Evolutionary conservation across 2,113 vertebrate genomes (phyloP).

Genomic region (Strix uralensis): DNA sequence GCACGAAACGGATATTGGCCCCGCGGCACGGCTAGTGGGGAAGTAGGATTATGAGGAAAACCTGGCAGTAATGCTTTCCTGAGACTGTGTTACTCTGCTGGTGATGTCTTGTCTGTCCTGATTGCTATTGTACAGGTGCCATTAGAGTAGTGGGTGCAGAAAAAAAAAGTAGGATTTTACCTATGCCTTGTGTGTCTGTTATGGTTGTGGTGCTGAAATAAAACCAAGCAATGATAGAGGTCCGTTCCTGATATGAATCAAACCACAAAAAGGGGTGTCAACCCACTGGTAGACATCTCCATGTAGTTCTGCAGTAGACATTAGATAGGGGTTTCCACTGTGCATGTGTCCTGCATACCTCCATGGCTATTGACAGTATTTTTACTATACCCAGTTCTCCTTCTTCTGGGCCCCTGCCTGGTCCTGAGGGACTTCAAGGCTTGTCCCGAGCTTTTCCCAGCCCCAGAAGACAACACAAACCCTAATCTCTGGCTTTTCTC

Average conservation of each 20-base stretch:
- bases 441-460: background rate
- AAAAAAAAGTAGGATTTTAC: background rate
- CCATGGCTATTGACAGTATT: background rate
- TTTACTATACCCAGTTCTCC: background rate
- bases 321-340: background rate
- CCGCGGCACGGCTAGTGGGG: rapidly evolving
- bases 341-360: background rate
- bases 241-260: background rate
- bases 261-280: background rate
- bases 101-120: slow-evolving; percentile 7
- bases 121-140: slow-evolving; percentile 4
- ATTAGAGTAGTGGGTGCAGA: background rate
- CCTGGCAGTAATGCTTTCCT: background rate
- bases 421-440: background rate
- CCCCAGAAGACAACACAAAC: background rate
- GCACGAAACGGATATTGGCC: background rate
- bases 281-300: background rate
- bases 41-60: background rate
- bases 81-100: background rate
- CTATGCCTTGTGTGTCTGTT: background rate
- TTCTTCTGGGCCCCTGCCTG: background rate
- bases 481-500: background rate
- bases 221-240: background rate
- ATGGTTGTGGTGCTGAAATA: slow-evolving; percentile 15
- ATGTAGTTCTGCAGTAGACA: background rate